phyloP scores from a whole-genome alignment of 2,113 vertebrate species.

The Chunga burmeisteri region DNA sequence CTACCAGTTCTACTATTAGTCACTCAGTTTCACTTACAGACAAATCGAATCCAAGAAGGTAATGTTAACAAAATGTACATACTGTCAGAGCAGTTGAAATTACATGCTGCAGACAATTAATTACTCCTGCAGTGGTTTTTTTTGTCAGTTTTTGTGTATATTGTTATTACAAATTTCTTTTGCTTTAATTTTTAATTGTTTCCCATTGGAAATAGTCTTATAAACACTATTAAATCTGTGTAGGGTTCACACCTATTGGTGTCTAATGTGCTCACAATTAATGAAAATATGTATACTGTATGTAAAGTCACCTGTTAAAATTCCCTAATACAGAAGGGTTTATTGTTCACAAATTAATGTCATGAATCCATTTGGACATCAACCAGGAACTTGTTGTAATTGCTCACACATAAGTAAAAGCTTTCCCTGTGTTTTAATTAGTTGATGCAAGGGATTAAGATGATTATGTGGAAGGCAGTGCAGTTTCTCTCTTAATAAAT shows the following conservation, averaged over 20 bases:
- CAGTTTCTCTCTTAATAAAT: slow-evolving; percentile 74
- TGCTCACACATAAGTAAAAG: slow-evolving; percentile 74
- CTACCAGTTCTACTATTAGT: neutral
- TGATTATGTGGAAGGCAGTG: slow-evolving; percentile 78
- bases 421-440: slow-evolving; percentile 79
- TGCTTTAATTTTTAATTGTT: neutral
- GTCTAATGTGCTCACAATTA: neutral
- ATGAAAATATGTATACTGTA: slow-evolving; percentile 5
- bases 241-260: neutral
- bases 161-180: neutral
- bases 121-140: neutral
- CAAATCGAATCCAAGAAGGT: neutral
- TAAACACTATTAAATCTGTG: neutral
- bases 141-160: neutral
- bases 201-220: neutral
- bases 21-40: neutral
- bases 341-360: slow-evolving; percentile 75
- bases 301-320: slow-evolving; percentile 59
- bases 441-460: slow-evolving; percentile 77
- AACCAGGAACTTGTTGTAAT: slow-evolving; percentile 75
- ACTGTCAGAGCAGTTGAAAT: neutral
- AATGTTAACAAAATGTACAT: neutral
- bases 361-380: slow-evolving; percentile 72
- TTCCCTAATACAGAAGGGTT: slow-evolving; percentile 32
- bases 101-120: neutral